These are phyloP conservation scores for Eupithecia abbreviata DNA, from an alignment of 2,888 invertebrate genomes.

Conservation along the genomic window DNA sequence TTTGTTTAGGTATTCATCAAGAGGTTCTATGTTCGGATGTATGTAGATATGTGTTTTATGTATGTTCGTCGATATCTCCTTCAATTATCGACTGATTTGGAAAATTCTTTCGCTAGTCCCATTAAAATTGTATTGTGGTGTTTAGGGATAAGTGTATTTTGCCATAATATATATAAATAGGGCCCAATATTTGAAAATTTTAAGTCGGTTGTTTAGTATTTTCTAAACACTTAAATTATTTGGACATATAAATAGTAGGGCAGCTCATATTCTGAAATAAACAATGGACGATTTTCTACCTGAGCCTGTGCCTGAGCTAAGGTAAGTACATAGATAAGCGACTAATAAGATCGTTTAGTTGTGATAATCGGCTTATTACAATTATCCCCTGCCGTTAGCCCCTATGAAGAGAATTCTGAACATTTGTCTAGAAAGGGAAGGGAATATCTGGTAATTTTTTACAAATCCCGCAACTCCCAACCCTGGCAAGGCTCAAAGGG, in stretches of 20 bases:
- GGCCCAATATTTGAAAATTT: too few species aligned
- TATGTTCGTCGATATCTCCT: too few species aligned
- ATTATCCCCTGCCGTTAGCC: background rate
- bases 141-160: too few species aligned
- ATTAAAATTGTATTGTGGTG: too few species aligned
- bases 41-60: too few species aligned
- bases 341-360: background rate
- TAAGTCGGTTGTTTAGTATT: too few species aligned
- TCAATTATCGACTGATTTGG: too few species aligned
- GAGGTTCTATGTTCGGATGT: too few species aligned
- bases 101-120: too few species aligned
- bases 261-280: background rate
- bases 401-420: background rate
- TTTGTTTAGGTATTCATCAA: too few species aligned
- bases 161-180: too few species aligned
- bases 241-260: background rate
- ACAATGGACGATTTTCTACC: background rate
- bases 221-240: too few species aligned
- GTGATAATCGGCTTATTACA: background rate
- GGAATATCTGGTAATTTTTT: background rate
- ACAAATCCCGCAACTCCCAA: background rate
- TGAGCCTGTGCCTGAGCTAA: background rate
- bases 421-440: background rate
- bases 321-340: background rate
- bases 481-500: background rate